Evolutionary conservation across 64 coral and sea anemone species (phyloP).

Genomic region (Dendrophyllia cribrosa): DNA sequence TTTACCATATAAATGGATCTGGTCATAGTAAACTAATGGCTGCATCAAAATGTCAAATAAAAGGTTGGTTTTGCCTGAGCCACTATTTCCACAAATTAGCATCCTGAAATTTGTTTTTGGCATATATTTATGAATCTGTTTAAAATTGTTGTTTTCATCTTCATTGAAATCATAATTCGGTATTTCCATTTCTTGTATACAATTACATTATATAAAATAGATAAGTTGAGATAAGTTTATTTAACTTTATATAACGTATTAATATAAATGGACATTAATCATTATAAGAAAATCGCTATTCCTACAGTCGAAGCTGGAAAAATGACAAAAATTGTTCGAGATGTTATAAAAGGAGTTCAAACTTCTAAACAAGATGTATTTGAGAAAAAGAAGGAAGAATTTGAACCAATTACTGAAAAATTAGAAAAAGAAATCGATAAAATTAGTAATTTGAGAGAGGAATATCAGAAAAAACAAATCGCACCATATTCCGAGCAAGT

Average conservation of each 20-base stretch:
- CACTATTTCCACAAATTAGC: neutral
- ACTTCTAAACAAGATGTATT: constrained; percentile 31
- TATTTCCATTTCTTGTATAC: constrained; percentile 44
- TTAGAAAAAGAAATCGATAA: neutral
- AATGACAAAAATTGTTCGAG: neutral
- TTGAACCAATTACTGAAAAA: constrained; percentile 48
- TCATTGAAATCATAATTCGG: constrained; percentile 29
- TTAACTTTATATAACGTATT: constrained; percentile 49
- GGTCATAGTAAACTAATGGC: no score
- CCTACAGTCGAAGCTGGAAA: constrained; percentile 8
- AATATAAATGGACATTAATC: constrained; percentile 44
- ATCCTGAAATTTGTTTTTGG: constrained; percentile 20
- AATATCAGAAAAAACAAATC: constrained; percentile 5
- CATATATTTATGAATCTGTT: constrained; percentile 59
- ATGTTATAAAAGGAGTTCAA: constrained; percentile 2
- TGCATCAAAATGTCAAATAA: neutral
- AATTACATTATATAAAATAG: constrained; percentile 7
- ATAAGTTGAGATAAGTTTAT: constrained; percentile 69
- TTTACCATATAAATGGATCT: constrained; percentile 20
- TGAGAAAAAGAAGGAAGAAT: neutral
- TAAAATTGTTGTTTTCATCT: constrained; percentile 10
- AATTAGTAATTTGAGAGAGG: neutral
- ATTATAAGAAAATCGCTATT: neutral
- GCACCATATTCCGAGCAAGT: no score
- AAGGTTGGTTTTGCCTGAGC: neutral